A percentile compares a stretch with the other conserved stretches of the same genome.
These are phyloP conservation scores for Oithona nana DNA, from an alignment of 2,888 invertebrate species.

Conservation along the genomic window DNA sequence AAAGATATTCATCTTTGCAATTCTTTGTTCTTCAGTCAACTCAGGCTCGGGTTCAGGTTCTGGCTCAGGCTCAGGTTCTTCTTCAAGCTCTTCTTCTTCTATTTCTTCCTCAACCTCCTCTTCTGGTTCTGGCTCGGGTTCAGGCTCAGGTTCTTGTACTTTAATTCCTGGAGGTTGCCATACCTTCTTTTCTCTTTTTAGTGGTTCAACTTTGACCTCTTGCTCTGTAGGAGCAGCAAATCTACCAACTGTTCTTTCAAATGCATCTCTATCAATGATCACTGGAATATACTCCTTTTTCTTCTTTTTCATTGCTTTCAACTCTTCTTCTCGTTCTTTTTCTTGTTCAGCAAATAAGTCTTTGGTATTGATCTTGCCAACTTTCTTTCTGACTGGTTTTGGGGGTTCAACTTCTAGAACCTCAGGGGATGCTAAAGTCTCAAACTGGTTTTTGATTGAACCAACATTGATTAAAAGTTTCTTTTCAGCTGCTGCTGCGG, in stretches of 20 bases:
- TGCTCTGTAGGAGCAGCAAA: conserved; percentile 1
- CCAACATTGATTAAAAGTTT: neutral
- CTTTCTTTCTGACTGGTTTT: neutral
- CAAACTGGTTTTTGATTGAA: conserved; percentile 11
- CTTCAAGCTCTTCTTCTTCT: neutral
- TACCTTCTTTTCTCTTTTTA: neutral
- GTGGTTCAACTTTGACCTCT: neutral
- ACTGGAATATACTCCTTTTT: conserved; percentile 16
- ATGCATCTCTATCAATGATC: conserved; percentile 17
- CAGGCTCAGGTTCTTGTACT: neutral
- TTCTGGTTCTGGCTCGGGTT: neutral
- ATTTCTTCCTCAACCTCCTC: neutral
- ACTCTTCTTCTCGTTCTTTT: neutral
- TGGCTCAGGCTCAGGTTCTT: neutral
- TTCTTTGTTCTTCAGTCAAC: neutral
- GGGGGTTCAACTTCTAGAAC: neutral
- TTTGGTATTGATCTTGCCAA: neutral
- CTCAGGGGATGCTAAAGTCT: neutral
- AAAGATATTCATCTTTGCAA: neutral
- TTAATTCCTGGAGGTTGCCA: neutral
- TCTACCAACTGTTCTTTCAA: conserved; percentile 13
- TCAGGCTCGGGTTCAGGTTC: neutral
- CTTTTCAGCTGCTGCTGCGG: neutral
- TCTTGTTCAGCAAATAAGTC: neutral
- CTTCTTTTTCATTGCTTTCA: neutral